These are phyloP conservation scores for Drosophila imparisetae DNA, from an alignment of 2,888 invertebrate genomes.

Conservation along the genomic window DNA sequence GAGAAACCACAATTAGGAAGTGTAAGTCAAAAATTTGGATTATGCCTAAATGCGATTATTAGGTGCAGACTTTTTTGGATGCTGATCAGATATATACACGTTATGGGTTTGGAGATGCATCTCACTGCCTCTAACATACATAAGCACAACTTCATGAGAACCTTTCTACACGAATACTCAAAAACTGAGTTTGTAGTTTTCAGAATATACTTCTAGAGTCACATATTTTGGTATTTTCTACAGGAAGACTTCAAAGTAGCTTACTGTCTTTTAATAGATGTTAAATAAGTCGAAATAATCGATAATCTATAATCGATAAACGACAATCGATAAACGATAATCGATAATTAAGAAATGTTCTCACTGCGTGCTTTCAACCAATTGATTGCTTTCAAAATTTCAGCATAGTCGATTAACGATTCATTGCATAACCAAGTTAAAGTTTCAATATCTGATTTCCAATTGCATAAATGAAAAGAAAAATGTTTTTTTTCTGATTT, in stretches of 20 bases:
- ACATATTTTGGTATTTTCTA: background rate
- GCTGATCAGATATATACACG: background rate
- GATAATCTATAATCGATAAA: background rate
- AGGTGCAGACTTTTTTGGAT: background rate
- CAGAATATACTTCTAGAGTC: background rate
- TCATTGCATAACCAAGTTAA: background rate
- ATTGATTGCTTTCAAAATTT: background rate
- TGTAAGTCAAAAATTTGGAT: background rate
- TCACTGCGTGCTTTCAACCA: fast-evolving
- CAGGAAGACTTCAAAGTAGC: background rate
- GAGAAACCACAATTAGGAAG: background rate
- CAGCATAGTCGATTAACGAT: background rate
- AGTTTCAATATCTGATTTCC: background rate
- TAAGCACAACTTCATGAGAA: fast-evolving
- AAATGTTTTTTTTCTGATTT: background rate
- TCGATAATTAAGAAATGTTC: background rate
- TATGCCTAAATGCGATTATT: background rate
- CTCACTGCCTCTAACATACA: background rate
- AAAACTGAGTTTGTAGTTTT: background rate
- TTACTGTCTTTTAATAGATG: background rate
- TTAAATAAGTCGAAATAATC: background rate
- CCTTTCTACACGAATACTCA: background rate
- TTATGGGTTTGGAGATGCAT: no score
- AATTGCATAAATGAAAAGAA: background rate
- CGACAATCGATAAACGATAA: background rate